Evolutionary conservation across 2,888 invertebrate species (phyloP).

Genomic region (Limnephilus auricula): DNA sequence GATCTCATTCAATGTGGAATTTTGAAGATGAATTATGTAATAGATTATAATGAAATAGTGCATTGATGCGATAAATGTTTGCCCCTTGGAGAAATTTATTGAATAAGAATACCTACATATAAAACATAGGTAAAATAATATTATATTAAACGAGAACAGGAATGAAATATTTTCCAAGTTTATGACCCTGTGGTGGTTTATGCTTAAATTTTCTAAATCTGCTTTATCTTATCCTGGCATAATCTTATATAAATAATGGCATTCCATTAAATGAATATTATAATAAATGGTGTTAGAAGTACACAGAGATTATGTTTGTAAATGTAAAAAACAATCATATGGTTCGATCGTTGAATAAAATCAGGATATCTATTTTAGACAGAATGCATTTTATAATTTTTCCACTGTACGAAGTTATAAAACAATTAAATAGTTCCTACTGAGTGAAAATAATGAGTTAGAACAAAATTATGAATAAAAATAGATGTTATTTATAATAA

Average conservation of each 20-base stretch:
- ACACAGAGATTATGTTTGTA: neutral
- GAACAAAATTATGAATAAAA: neutral
- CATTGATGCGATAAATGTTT: neutral
- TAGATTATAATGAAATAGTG: conserved; percentile 13
- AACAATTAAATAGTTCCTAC: neutral
- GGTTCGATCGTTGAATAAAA: neutral
- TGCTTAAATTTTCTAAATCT: neutral
- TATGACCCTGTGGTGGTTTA: neutral
- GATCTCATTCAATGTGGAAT: conserved; percentile 45
- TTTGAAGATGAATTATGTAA: conserved; percentile 31
- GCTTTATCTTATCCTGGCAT: neutral
- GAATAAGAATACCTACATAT: neutral
- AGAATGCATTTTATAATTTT: neutral
- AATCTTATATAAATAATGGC: neutral
- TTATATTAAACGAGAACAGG: neutral
- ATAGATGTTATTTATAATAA: neutral
- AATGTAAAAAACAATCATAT: neutral
- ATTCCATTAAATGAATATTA: neutral
- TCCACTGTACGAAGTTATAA: neutral
- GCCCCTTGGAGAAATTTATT: neutral
- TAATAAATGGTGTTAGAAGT: neutral
- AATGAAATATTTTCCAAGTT: neutral
- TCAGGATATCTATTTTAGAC: neutral
- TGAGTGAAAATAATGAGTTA: neutral
- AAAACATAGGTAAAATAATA: neutral